Percentiles rank a stretch among this genome's conserved stretches.
These are phyloP conservation scores for Gulo gulo DNA, from an alignment of 2,113 vertebrate species.

Conservation along the genomic window DNA sequence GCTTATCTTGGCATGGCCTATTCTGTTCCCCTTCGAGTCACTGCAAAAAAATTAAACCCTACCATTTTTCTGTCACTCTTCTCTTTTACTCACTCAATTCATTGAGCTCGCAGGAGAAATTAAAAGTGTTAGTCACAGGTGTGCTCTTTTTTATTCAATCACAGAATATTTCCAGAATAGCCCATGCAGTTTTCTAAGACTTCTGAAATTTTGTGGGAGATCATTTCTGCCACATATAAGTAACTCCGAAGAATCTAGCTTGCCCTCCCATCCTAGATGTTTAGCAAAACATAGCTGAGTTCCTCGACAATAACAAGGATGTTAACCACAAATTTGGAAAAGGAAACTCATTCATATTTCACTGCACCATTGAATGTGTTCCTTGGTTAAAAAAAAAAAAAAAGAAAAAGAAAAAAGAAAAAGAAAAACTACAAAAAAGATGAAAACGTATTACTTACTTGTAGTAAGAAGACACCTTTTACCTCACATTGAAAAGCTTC, in stretches of 20 bases:
- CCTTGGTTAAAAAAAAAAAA: constrained; percentile 19
- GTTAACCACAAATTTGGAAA: constrained; percentile 20
- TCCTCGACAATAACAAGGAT: constrained; percentile 11
- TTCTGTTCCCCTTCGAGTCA: not conserved
- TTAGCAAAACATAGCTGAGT: not conserved
- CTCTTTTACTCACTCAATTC: not conserved
- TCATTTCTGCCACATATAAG: not conserved
- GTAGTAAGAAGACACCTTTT: constrained; percentile 57
- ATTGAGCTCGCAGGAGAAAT: not conserved
- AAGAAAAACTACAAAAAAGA: not conserved
- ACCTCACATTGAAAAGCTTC: constrained; percentile 54
- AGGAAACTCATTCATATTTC: constrained; percentile 8
- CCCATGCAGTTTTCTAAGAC: not conserved
- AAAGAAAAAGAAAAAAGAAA: not conserved
- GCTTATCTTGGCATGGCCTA: not conserved
- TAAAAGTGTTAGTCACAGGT: not conserved
- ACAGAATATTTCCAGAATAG: not conserved
- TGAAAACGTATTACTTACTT: constrained; percentile 60
- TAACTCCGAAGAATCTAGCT: not conserved
- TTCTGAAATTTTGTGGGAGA: constrained; percentile 8
- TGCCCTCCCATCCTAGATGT: not conserved
- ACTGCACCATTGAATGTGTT: constrained; percentile 40
- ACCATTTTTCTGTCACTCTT: not conserved
- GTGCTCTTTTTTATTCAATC: not conserved
- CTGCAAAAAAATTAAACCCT: not conserved